phyloP scores from a whole-genome alignment of 2,113 vertebrate genomes.

The Polypterus senegalus region DNA sequence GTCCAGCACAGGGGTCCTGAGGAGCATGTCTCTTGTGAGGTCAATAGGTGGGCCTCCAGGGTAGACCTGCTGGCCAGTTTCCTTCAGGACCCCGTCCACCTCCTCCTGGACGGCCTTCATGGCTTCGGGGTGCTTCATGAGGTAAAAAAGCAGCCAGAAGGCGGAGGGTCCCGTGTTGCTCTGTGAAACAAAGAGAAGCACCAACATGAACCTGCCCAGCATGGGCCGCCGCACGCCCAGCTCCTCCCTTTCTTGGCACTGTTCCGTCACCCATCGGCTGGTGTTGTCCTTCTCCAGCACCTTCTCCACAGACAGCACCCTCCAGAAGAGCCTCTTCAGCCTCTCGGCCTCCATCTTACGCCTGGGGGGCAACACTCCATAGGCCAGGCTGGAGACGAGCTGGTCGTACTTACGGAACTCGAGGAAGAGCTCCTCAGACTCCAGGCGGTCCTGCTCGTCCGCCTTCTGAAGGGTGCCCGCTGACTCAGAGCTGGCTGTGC shows the following conservation, averaged over 20 bases:
- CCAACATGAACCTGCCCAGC: constrained; percentile 5
- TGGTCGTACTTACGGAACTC: constrained; percentile 5
- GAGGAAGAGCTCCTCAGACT: not conserved
- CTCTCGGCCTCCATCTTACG: constrained; percentile 2
- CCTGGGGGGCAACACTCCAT: not conserved
- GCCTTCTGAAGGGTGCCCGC: too few species aligned
- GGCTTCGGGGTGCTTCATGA: not conserved
- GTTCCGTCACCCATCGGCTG: not conserved
- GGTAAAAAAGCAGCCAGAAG: constrained; percentile 9
- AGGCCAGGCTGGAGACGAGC: not conserved
- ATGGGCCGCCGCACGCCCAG: not conserved
- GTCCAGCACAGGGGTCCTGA: constrained; percentile 1
- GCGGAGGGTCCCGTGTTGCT: constrained; percentile 8
- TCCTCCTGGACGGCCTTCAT: not conserved
- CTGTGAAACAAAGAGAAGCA: constrained; percentile 8
- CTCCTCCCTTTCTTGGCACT: not conserved
- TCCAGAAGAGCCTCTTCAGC: constrained; percentile 3
- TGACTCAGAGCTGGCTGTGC: not conserved
- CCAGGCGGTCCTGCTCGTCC: not conserved
- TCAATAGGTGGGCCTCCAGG: not conserved
- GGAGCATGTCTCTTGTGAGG: constrained; percentile 4
- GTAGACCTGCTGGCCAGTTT: not conserved
- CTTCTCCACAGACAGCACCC: not conserved
- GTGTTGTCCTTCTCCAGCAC: not conserved
- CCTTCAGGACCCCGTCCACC: not conserved